Evolutionary conservation across 2,797 vertebrate genomes (phyloP).

Genomic region (Lindbergichthys nudifrons): DNA sequence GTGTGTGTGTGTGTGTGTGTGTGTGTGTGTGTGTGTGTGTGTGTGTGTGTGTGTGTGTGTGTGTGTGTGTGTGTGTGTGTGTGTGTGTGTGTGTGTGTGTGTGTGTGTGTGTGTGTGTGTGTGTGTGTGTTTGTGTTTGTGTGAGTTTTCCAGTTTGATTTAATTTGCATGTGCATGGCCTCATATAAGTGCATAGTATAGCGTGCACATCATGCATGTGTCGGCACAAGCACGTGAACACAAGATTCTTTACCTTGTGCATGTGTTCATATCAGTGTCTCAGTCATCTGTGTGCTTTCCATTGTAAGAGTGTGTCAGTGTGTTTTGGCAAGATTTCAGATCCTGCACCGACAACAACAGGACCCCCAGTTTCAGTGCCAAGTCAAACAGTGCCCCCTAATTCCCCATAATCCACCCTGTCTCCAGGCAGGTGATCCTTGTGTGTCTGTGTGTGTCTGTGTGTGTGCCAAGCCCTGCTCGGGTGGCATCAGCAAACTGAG

Average conservation of each 20-base stretch:
- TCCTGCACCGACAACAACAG: conserved; percentile 70
- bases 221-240: conserved; percentile 20
- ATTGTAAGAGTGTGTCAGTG: conserved; percentile 55
- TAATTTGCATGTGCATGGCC: conserved; percentile 8
- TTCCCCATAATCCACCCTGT: conserved; percentile 82
- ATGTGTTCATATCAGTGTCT: conserved; percentile 42
- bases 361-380: conserved; percentile 71
- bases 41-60: too few relatives aligned
- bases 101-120: neutral
- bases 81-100: conserved; percentile 1
- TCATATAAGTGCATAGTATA: neutral
- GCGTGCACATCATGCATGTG: conserved; percentile 12
- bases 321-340: conserved; percentile 77
- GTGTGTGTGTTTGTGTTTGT: neutral
- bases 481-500: conserved; percentile 59
- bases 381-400: conserved; percentile 76
- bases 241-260: conserved; percentile 39
- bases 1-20: conserved; percentile 5
- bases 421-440: conserved; percentile 81
- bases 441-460: conserved; percentile 39
- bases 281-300: conserved; percentile 51
- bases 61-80: neutral
- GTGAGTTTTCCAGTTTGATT: conserved; percentile 18
- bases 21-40: neutral
- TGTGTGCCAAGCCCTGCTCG: conserved; percentile 29